Base-by-base conservation (phyloP, 2,888 invertebrate genomes). In the Pyrocoelia pectoralis region DNA sequence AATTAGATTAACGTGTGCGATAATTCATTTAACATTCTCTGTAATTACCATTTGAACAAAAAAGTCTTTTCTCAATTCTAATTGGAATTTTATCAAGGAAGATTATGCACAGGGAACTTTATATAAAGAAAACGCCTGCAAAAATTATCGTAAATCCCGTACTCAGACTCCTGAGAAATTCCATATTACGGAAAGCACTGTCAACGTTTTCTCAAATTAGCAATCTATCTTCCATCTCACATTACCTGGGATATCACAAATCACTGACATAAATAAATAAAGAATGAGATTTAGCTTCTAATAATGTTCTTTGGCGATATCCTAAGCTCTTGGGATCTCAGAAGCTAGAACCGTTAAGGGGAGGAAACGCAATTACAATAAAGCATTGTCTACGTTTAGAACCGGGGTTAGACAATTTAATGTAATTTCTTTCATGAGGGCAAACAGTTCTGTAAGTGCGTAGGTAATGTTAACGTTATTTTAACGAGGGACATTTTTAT, bases 281-380 rank as follows among this genome's bases (percentile, higher is more conserved):
- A 66, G 73, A 74, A 77, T 76, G 77, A 76, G 76, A 74, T 60
- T 59, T 71, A 75, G 73, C 73, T 69, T 74, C 76, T 78, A 77
- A 78, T 78, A 76, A 77, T 77, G 76, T 76, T 76, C 76, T 76
- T 76, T 75, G 75, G 73, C 72, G 73, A 75, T 77, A 75, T 77
- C 59, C 75, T 75, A 72, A 72, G 73, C 74, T 75, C 75, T 68
- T 62, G 72, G 74, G 74, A 74, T 73, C 73, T 72, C 72, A 69
- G 72, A 76, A 77, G 73, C 75, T 75, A 73, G 74, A 72, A 71
- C 72, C 74, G 75, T 74, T 74, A 71, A 74, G 74, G 74, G 73
- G 72, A 69, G 72, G 73, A 77, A 77, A 78, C 74, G 74, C 77
- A 79, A 77, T 79, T 78, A 77, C 77, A 75, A 77, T 79, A 78